These are phyloP conservation scores for Drosophila neonasuta DNA, from an alignment of 2,888 invertebrate species.

Conservation along the genomic window DNA sequence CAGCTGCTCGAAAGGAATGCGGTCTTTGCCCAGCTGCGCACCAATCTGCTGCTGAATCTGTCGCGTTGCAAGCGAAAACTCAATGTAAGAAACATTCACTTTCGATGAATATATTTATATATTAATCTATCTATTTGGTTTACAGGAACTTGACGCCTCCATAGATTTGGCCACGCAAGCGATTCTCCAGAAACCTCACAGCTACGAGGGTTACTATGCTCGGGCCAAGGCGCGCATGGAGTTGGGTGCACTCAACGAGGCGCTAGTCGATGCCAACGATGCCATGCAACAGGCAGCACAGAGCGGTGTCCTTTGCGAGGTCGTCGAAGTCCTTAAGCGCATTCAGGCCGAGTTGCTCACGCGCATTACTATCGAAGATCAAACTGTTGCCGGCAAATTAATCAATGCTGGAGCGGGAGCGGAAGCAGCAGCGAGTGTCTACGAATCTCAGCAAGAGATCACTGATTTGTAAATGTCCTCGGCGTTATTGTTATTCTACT, in stretches of 20 bases:
- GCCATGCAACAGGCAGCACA: constrained; percentile 84
- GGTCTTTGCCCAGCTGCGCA: constrained; percentile 92
- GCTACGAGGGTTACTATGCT: constrained; percentile 96
- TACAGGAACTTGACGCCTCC: constrained; percentile 91
- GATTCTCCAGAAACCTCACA: constrained; percentile 90
- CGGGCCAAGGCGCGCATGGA: constrained; percentile 93
- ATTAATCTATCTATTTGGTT: constrained; percentile 41
- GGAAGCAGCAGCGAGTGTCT: constrained; percentile 34
- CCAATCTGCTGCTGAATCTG: constrained; percentile 94
- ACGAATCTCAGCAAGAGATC: constrained; percentile 80
- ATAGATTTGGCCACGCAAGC: constrained; percentile 94
- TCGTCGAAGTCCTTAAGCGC: constrained; percentile 80
- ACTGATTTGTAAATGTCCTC: constrained; percentile 79
- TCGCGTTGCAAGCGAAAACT: constrained; percentile 96
- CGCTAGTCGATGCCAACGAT: constrained; percentile 91
- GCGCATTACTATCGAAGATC: constrained; percentile 76
- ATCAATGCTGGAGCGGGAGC: constrained; percentile 16
- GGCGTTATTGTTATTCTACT: constrained; percentile 37
- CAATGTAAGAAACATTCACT: constrained; percentile 87
- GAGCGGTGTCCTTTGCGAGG: constrained; percentile 78
- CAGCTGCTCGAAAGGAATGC: constrained; percentile 85
- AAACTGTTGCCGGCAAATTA: constrained; percentile 28
- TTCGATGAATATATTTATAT: no score
- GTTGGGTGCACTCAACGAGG: constrained; percentile 88
- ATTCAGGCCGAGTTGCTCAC: constrained; percentile 79